phyloP scores from a whole-genome alignment of 2,797 vertebrate species.

The Aselliscus stoliczkanus region DNA sequence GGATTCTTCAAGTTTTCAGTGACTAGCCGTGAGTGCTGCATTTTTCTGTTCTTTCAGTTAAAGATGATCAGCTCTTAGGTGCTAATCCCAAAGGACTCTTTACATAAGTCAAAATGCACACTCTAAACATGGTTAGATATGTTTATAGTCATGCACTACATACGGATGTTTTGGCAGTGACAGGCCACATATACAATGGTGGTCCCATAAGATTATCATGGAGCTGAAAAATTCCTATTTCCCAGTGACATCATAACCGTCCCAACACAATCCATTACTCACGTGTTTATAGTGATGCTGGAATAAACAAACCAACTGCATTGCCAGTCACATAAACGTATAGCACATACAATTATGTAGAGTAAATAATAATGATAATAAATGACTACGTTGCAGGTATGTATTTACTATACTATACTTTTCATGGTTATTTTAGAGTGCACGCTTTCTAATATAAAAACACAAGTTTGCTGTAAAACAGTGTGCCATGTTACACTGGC shows the following conservation, averaged over 20 bases:
- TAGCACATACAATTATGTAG: neutral
- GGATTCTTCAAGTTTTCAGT: neutral
- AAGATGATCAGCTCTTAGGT: neutral
- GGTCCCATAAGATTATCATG: neutral
- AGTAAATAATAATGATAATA: neutral
- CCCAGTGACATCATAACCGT: neutral
- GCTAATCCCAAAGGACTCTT: neutral
- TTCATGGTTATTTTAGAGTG: neutral
- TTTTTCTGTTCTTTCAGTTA: neutral
- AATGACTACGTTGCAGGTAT: neutral
- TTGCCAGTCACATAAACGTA: too few relatives aligned
- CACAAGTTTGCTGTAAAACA: neutral
- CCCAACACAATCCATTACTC: neutral
- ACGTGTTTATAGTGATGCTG: neutral
- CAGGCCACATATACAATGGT: neutral
- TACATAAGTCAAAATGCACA: neutral
- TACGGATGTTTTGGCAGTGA: neutral
- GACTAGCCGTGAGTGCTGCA: neutral
- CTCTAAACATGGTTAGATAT: neutral
- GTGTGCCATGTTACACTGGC: accelerated
- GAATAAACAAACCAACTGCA: neutral
- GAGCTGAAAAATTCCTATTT: neutral
- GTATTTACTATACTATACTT: neutral
- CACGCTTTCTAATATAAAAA: neutral
- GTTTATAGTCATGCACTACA: neutral